A percentile compares a stretch with the other conserved stretches of the same genome.
Conservation (phyloP, 1,140 invertebrate species). For the Palaemon carinicauda region DNA sequence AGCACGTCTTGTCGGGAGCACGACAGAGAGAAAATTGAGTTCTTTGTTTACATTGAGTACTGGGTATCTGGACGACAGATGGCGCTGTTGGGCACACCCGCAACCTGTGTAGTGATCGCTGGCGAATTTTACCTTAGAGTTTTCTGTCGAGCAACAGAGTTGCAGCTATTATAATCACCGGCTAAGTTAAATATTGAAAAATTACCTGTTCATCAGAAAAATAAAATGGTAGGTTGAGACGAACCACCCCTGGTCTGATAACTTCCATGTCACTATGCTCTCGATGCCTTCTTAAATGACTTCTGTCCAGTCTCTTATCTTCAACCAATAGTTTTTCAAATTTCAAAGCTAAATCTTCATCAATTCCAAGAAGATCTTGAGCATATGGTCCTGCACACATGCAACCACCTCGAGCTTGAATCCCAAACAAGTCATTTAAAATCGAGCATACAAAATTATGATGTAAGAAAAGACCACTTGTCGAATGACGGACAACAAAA, state of each 20-base stretch:
- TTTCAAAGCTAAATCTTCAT: constrained; percentile 76
- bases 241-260: constrained; percentile 84
- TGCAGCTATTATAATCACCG: neutral
- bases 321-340: constrained; percentile 81
- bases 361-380: constrained; percentile 84
- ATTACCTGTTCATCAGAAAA: constrained; percentile 72
- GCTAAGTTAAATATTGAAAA: constrained; percentile 61
- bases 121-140: too few relatives aligned
- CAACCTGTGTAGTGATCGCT: too few relatives aligned
- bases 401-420: constrained; percentile 87
- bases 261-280: constrained; percentile 77
- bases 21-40: too few relatives aligned
- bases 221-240: constrained; percentile 87
- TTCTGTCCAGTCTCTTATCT: constrained; percentile 72
- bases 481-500: constrained; percentile 82
- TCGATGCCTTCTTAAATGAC: constrained; percentile 70
- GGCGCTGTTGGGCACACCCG: too few relatives aligned
- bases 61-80: too few relatives aligned
- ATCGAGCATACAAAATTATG: constrained; percentile 89
- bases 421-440: constrained; percentile 91
- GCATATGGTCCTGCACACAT: constrained; percentile 86
- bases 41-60: too few relatives aligned
- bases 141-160: too few relatives aligned
- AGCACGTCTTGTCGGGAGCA: too few relatives aligned
- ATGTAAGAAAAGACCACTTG: constrained; percentile 81